Evolutionary conservation across 2,113 vertebrate species (phyloP).

Genomic region (Bubo blakistoni): DNA sequence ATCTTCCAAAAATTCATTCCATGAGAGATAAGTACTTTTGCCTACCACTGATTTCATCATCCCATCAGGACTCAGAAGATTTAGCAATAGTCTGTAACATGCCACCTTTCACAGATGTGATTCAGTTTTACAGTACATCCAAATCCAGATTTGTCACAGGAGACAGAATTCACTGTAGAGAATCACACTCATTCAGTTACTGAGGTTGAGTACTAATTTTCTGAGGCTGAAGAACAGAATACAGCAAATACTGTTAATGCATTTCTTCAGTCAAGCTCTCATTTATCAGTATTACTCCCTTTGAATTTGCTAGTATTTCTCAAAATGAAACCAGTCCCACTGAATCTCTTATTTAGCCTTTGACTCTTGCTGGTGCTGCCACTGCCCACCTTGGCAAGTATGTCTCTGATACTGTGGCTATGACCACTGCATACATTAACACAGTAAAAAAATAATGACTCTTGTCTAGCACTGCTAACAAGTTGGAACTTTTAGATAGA

Average conservation of each 20-base stretch:
- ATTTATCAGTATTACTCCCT: neutral
- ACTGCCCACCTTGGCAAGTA: neutral
- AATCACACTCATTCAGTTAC: neutral
- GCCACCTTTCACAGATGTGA: neutral
- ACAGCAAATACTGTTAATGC: neutral
- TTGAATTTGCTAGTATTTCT: neutral
- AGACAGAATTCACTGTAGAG: neutral
- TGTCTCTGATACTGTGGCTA: neutral
- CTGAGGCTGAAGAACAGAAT: neutral
- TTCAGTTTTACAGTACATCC: neutral
- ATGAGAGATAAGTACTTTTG: neutral
- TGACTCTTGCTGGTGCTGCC: neutral
- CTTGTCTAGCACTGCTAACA: neutral
- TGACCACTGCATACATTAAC: neutral
- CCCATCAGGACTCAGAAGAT: neutral
- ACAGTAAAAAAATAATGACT: neutral
- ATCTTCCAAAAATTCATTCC: neutral
- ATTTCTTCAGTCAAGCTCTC: neutral
- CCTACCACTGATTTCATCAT: neutral
- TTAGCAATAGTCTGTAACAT: neutral
- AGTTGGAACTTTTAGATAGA: neutral
- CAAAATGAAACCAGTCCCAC: neutral
- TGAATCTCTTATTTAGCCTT: neutral
- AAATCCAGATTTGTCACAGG: neutral
- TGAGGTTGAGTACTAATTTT: neutral